A percentile compares a stretch with the other conserved stretches of the same genome.
These are phyloP conservation scores for Azemiops feae DNA, from an alignment of 2,113 vertebrate species.

Conservation along the genomic window DNA sequence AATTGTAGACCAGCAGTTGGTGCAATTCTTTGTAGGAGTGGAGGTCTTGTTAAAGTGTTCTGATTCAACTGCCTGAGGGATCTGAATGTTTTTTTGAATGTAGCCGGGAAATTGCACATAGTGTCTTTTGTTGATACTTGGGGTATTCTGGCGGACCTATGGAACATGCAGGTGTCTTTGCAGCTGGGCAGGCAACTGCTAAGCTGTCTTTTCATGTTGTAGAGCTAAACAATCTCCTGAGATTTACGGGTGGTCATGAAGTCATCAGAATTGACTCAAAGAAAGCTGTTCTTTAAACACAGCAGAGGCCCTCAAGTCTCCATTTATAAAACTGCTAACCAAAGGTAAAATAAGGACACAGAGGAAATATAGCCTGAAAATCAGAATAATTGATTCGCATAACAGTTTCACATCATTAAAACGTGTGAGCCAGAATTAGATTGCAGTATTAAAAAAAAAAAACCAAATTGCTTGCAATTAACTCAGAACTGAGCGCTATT, in stretches of 20 bases:
- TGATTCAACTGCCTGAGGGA: not conserved
- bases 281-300: not conserved
- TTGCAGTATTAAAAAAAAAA: not conserved
- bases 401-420: conserved; percentile 11
- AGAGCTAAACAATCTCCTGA: not conserved
- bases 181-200: not conserved
- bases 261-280: not conserved
- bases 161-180: not conserved
- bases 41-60: not conserved
- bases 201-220: not conserved
- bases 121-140: not conserved
- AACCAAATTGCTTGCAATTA: not conserved
- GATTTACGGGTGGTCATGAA: not conserved
- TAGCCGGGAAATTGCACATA: not conserved
- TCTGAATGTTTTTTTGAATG: not conserved
- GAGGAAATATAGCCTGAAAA: not conserved
- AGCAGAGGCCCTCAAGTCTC: not conserved
- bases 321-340: not conserved
- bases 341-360: conserved; percentile 10
- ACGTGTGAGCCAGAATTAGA: not conserved
- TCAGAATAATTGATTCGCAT: conserved; percentile 6
- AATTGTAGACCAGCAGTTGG: not conserved
- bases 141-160: not conserved
- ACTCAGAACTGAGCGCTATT: fast-evolving
- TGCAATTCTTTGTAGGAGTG: not conserved